Conservation (phyloP, 2,113 vertebrate species). For the Phyllostomus discolor region DNA sequence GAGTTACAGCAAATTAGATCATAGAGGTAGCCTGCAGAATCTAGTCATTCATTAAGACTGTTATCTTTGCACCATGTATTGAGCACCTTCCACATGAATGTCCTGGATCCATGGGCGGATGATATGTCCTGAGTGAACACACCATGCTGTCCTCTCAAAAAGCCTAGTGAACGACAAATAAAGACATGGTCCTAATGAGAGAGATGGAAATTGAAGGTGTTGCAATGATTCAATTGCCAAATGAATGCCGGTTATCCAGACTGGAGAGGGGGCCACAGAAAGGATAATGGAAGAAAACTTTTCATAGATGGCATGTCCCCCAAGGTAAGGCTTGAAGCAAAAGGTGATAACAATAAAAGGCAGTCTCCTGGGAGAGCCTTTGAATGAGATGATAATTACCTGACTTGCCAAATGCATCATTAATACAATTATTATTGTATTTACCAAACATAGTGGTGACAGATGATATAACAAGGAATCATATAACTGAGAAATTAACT, state of each 20-base stretch:
- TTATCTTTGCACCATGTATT: neutral
- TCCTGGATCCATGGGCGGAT: neutral
- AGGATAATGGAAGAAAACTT: neutral
- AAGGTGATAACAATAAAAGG: neutral
- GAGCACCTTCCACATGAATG: neutral
- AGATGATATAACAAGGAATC: neutral
- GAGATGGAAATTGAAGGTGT: neutral
- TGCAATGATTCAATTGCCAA: neutral
- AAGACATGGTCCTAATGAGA: neutral
- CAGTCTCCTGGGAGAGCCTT: neutral
- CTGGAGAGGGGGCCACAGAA: neutral
- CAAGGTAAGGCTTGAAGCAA: neutral
- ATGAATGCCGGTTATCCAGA: neutral
- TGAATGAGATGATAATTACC: neutral
- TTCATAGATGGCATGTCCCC: neutral
- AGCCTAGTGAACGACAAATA: neutral
- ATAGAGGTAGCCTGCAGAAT: neutral
- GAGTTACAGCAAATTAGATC: neutral
- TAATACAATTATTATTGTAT: neutral
- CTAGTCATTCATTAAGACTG: neutral
- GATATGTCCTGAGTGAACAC: neutral
- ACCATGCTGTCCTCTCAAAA: neutral
- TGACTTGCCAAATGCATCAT: neutral
- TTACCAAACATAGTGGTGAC: neutral
- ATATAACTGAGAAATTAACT: neutral